Conservation (phyloP, 2,888 invertebrate genomes). For the Mechanitis mazaeus region DNA sequence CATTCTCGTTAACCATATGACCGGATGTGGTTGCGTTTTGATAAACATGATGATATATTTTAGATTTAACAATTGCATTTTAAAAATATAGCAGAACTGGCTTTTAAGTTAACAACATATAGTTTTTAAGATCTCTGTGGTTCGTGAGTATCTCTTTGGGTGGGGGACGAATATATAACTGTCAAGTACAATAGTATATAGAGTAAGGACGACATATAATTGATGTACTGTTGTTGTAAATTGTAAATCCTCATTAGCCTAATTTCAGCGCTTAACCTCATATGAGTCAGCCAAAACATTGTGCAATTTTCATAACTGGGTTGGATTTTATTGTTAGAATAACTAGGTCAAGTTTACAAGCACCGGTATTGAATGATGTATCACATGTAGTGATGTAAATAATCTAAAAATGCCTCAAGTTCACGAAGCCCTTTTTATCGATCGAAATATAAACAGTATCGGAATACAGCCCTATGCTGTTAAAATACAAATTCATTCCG, state of each 20-base stretch:
- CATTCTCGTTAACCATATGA: neutral
- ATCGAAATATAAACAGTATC: constrained; percentile 14
- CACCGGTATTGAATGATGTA: constrained; percentile 9
- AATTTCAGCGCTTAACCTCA: constrained; percentile 42
- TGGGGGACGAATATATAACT: neutral
- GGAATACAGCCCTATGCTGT: constrained; percentile 17
- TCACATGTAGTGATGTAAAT: constrained; percentile 12
- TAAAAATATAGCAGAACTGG: neutral
- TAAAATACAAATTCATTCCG: constrained; percentile 2
- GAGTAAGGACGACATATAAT: constrained; percentile 32
- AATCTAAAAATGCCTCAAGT: constrained; percentile 16
- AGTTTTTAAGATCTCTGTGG: too few relatives aligned
- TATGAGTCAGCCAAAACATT: constrained; percentile 47
- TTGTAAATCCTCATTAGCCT: constrained; percentile 44
- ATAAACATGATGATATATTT: neutral
- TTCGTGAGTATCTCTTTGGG: neutral
- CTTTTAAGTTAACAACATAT: neutral
- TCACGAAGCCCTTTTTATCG: constrained; percentile 19
- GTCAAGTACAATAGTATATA: constrained; percentile 18
- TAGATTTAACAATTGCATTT: neutral
- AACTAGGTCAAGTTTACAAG: constrained; percentile 60
- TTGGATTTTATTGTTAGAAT: constrained; percentile 52
- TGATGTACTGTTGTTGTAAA: constrained; percentile 29
- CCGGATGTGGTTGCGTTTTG: neutral
- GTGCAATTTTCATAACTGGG: constrained; percentile 59